Evolutionary conservation across 2,888 invertebrate genomes (phyloP), one percentile per base, ranked within the genome.

Genomic region (Limenitis arthemis): DNA sequence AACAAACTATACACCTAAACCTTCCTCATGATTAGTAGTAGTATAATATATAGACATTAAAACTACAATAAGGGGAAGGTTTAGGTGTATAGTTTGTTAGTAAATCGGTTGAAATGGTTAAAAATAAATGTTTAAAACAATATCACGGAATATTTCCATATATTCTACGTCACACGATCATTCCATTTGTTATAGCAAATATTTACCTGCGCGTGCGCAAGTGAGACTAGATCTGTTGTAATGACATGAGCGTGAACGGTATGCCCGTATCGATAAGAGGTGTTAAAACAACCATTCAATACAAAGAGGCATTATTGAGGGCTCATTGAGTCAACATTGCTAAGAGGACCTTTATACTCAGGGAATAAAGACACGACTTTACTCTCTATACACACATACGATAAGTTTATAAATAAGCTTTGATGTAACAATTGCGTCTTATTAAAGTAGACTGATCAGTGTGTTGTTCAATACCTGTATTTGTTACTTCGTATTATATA

Each of bases 151-250:
- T 62, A 59, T 64, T 62, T 60, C 64, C 47, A 43, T 34, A 20
- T 51, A 53, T 54, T 11, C 60, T 56, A 38, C 9, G 43, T 28
- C 34, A 34, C n/a, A 20, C 5, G 32, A 20, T 6, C 33, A 33
- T 52, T 51, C 32, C 33, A 8, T 47, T 55, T 51, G 53, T 55
- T 68, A n/a, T n/a, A 63, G 60, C 67, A 53, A 66, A 69, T 67
- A 77, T 73, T 72, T 72, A 75, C 69, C 68, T 64, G 70, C 67
- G 68, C 74, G 74, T 75, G 73, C 63, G 63, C 65, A 60, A 74
- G 75, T 78, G 77, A 70, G 71, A 69, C 65, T 56, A 64, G 70
- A 69, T 67, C 69, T 64, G 61, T 65, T 66, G 65, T 20, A 57
- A 55, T 64, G 66, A 65, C 66, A 65, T 60, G 38, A 51, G 49